Evolutionary conservation across 2,888 invertebrate genomes (phyloP).

Genomic region (Ethmia dodecea): DNA sequence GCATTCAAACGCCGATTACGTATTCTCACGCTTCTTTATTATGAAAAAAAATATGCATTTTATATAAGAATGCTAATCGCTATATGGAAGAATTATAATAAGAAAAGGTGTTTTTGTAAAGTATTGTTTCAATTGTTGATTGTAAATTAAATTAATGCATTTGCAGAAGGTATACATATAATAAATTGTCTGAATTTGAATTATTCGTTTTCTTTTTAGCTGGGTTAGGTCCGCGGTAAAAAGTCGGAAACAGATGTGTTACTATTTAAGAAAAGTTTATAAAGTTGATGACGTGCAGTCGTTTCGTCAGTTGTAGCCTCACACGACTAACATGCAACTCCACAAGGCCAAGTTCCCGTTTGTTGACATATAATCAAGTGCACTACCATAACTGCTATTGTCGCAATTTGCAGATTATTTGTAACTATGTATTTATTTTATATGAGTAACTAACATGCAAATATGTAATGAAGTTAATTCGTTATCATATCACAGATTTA

Average conservation of each 20-base stretch:
- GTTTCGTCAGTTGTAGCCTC: slow-evolving; percentile 66
- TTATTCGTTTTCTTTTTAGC: slow-evolving; percentile 60
- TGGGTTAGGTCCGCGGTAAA: slow-evolving; percentile 43
- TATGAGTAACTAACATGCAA: slow-evolving; percentile 78
- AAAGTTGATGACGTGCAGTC: slow-evolving; percentile 75
- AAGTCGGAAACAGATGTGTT: slow-evolving; percentile 23
- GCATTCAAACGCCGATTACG: slow-evolving; percentile 55
- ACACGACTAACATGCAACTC: slow-evolving; percentile 76
- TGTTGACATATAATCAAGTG: slow-evolving; percentile 67
- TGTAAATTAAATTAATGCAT: slow-evolving; percentile 77
- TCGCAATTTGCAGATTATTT: slow-evolving; percentile 72
- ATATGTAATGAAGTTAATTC: slow-evolving; percentile 69
- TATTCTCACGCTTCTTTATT: slow-evolving; percentile 65
- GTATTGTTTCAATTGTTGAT: slow-evolving; percentile 70
- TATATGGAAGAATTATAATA: slow-evolving; percentile 51
- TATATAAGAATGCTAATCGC: slow-evolving; percentile 57
- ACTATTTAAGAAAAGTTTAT: slow-evolving; percentile 34
- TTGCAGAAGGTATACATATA: slow-evolving; percentile 70
- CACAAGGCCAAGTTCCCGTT: slow-evolving; percentile 78
- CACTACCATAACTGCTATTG: slow-evolving; percentile 75
- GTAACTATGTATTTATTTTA: slow-evolving; percentile 77
- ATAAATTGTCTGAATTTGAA: slow-evolving; percentile 72
- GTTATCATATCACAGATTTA: slow-evolving; percentile 64
- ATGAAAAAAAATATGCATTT: slow-evolving; percentile 50
- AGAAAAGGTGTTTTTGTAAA: slow-evolving; percentile 59